A percentile compares a stretch with the other conserved stretches of the same genome.
These are phyloP conservation scores for Hyposoter didymator DNA, from an alignment of 2,888 invertebrate species.

Conservation along the genomic window DNA sequence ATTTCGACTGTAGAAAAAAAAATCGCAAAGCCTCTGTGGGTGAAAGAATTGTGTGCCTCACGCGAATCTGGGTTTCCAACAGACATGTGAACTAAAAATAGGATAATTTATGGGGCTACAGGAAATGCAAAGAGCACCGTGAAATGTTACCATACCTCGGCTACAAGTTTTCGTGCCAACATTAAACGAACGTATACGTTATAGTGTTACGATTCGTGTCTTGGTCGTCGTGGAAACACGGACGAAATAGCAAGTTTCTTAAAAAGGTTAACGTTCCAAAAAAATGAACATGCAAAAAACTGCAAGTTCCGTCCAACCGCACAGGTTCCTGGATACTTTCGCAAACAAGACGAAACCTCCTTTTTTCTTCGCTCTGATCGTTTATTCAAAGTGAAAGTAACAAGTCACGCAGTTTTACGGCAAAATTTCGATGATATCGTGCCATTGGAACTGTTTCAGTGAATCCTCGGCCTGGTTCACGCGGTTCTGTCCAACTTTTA, in stretches of 20 bases:
- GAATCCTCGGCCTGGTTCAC: not conserved
- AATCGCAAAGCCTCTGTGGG: not conserved
- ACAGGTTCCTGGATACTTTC: not conserved
- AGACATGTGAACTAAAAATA: slow-evolving; percentile 2
- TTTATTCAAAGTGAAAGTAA: not conserved
- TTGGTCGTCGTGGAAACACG: slow-evolving; percentile 1
- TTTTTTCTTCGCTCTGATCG: not conserved
- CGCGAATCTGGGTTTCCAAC: slow-evolving; percentile 8
- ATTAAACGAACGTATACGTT: slow-evolving; percentile 1
- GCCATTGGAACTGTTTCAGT: not conserved
- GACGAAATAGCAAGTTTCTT: not conserved
- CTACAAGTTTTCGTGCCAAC: not conserved
- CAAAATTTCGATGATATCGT: not conserved
- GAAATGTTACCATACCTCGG: not conserved
- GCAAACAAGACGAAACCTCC: not conserved
- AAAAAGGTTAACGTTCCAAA: not conserved
- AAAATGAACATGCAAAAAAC: not conserved
- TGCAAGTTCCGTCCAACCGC: no score
- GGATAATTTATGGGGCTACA: not conserved
- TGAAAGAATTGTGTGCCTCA: not conserved
- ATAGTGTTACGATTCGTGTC: not conserved
- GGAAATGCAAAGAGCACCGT: not conserved
- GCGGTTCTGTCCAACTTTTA: not conserved
- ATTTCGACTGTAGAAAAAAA: not conserved
- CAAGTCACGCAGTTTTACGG: not conserved